Evolutionary conservation across 2,888 invertebrate genomes (phyloP).

Genomic region (Drosophila atripex): DNA sequence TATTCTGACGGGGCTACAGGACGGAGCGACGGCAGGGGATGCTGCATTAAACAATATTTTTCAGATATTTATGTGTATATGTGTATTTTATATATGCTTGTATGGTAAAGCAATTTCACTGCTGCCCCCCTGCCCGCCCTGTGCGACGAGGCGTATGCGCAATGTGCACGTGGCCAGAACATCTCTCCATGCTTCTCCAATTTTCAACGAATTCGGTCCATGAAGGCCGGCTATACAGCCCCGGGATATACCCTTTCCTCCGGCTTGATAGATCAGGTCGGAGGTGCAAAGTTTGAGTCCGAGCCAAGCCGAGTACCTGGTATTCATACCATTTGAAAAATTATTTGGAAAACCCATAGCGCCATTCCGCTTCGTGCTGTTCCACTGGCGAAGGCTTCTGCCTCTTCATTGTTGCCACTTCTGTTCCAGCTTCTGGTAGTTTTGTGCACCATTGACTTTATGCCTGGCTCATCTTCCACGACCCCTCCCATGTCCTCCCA

Average conservation of each 20-base stretch:
- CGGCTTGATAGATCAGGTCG: not conserved
- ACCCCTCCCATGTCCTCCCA: not conserved
- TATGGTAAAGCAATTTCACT: conserved; percentile 33
- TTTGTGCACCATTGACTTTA: conserved; percentile 55
- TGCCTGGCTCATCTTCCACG: conserved; percentile 30
- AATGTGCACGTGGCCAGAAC: conserved; percentile 45
- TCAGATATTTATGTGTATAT: conserved; percentile 29
- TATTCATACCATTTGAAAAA: not conserved
- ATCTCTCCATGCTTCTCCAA: conserved; percentile 10
- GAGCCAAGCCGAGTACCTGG: not conserved
- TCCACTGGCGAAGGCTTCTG: conserved; percentile 9
- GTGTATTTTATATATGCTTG: not conserved
- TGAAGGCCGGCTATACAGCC: conserved; percentile 15
- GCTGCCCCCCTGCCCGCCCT: conserved; percentile 5
- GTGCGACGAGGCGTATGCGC: conserved; percentile 53
- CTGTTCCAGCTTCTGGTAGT: conserved; percentile 31
- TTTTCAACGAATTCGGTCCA: conserved; percentile 3
- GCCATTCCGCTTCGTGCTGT: not conserved
- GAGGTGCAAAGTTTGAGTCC: not conserved
- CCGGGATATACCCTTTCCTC: conserved; percentile 9
- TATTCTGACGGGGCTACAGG: conserved; percentile 13
- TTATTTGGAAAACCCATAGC: not conserved
- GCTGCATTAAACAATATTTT: conserved; percentile 38
- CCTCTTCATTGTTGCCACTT: conserved; percentile 24
- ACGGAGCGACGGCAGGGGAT: not conserved